Base-by-base conservation (phyloP, 1,140 invertebrate species). In the Palaemon carinicauda region DNA sequence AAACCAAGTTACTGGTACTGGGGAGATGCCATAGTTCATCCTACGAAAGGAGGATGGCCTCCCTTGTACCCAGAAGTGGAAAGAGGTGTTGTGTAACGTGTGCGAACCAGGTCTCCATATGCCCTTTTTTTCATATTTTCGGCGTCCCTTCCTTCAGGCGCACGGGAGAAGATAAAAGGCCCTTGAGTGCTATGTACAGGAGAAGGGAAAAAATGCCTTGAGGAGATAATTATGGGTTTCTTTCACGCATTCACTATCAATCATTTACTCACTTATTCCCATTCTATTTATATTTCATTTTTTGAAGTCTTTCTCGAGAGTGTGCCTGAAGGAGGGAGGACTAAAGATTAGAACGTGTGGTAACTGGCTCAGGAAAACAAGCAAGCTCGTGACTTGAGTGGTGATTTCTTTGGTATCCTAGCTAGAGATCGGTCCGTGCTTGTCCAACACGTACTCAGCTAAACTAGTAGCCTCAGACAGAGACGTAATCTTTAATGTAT, bases 351-450 rank as follows among this genome's bases (percentile, higher is more conserved):
- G 69, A 54, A 33, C 52, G 54, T 29, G 41, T 41, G 41, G 41
- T 41, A 41, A 41, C 41, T 41, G 41, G 41, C 41, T 41, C 41
- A 41, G 5, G 41, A 80, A 81, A 53, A 50, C 21, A 81, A 81
- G 85, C 85, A 87, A 82, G 79, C 79, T 81, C 73, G 85, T 87
- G 85, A 82, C 85, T 80, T 78, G 79, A 81, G 51, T 56, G 85
- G 77, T 77, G 27, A 51, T 27, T 81, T 87, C 85, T 87, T 87
- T 87, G 85, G 85, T 87, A 87, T 87, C 79, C 85, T 82, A 87
- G 85, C 85, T 82, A 82, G 85, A 87, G 85, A 87, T 87, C 85
- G 71, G 85, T 87, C 80, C 85, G 85, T 87, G 85, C 85, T 82
- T 71, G 56, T 86, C 41, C 17, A 79, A 74, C 56, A 79, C 51